Conservation (phyloP, 2,797 vertebrate genomes). For the Lacerta viridis region DNA sequence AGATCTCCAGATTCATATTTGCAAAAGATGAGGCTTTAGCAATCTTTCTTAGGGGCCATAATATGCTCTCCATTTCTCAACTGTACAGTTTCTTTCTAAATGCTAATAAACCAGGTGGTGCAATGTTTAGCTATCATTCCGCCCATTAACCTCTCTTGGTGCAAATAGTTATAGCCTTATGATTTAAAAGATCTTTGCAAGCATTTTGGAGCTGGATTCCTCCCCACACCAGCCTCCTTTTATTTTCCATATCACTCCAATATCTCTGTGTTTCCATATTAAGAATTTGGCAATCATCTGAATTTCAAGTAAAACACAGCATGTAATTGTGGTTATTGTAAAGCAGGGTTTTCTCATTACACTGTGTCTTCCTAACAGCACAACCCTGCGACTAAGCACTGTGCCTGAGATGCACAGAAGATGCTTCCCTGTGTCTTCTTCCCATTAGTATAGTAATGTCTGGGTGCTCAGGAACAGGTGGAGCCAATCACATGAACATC, state of each 20-base stretch:
- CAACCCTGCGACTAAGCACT: neutral
- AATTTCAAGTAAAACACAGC: neutral
- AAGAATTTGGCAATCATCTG: constrained; percentile 3
- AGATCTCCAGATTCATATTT: constrained; percentile 71
- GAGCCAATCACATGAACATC: neutral
- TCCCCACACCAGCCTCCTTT: neutral
- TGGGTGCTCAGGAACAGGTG: neutral
- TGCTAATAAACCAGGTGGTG: constrained; percentile 66
- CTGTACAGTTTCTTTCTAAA: constrained; percentile 68
- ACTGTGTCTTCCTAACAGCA: neutral
- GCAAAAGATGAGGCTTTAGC: constrained; percentile 60
- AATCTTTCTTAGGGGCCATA: constrained; percentile 65
- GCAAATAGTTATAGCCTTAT: constrained; percentile 58
- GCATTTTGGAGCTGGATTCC: constrained; percentile 36
- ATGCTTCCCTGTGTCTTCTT: neutral
- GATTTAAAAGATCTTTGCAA: constrained; percentile 43
- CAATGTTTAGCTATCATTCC: constrained; percentile 64
- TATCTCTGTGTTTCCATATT: neutral
- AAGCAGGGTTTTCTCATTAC: neutral
- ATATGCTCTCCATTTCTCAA: constrained; percentile 69
- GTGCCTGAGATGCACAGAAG: neutral
- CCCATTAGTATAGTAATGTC: neutral
- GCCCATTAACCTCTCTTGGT: constrained; percentile 59
- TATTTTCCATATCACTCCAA: constrained; percentile 27
- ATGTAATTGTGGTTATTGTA: neutral